Percentiles rank a stretch among this genome's conserved stretches.
phyloP scores from a whole-genome alignment of 2,888 invertebrate species.

The Plagodis dolabraria region DNA sequence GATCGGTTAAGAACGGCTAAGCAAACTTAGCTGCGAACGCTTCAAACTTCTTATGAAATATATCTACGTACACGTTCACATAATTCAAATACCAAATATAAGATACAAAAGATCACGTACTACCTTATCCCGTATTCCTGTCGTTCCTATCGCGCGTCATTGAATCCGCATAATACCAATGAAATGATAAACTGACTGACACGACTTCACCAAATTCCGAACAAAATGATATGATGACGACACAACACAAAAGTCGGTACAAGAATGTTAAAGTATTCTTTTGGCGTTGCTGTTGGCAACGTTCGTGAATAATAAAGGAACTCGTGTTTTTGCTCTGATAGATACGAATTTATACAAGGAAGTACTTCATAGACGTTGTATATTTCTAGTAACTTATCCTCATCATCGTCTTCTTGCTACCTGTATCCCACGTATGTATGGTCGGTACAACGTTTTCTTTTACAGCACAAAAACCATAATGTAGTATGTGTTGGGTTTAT shows the following conservation, averaged over 20 bases:
- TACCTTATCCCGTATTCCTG: slow-evolving; percentile 31
- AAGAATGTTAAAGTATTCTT: slow-evolving; percentile 8
- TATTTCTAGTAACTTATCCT: no score
- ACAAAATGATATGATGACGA: slow-evolving; percentile 24
- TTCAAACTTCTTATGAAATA: no score
- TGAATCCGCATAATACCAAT: slow-evolving; percentile 52
- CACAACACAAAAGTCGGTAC: slow-evolving; percentile 3
- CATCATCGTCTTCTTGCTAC: no score
- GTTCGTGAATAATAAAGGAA: neutral
- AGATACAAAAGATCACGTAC: slow-evolving; percentile 35
- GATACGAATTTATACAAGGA: no score
- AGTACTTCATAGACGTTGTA: no score
- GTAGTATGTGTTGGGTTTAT: no score
- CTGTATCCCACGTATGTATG: no score
- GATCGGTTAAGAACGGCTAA: no score
- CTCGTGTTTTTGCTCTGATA: neutral
- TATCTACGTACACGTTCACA: neutral
- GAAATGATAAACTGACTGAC: slow-evolving; percentile 39
- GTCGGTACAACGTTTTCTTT: no score
- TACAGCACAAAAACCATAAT: no score
- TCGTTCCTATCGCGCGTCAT: slow-evolving; percentile 41
- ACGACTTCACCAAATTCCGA: slow-evolving; percentile 23
- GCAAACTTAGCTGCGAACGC: no score
- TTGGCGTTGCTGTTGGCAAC: slow-evolving; percentile 6
- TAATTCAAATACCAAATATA: slow-evolving; percentile 20